Evolutionary conservation across 2,113 vertebrate genomes (phyloP), one percentile per base, ranked within the genome.

Genomic region (Centrocercus urophasianus): DNA sequence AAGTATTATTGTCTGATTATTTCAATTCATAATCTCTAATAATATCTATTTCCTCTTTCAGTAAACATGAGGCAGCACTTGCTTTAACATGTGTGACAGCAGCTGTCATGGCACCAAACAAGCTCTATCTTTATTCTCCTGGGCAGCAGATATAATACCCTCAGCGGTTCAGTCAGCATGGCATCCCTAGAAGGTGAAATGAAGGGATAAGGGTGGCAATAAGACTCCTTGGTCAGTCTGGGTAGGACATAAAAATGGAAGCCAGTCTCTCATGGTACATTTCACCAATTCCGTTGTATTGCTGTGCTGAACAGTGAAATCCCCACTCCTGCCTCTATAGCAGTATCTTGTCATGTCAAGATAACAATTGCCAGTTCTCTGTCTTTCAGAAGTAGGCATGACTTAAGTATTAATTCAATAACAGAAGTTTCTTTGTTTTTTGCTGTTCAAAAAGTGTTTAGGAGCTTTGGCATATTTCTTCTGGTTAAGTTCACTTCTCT

Each of bases 1-100:
- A 77, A 22, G 70, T 88, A 76, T 94, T 94, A 84, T 76, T 83
- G 42, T 67, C 16, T 19, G 27, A 50, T 91, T 88, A 77, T 94
- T 91, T 83, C 60, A 80, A 7, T 43, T 6, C 38, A 30, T 54
- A 89, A 45, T 7, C 11, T 73, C 21, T 91, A 66, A 65, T 81
- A 86, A 66, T 64, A 64, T 20, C 24, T n/a, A 22, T 57, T 67
- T 83, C 27, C n/a, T 71, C 14, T 60, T 87, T 79, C 59, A 70
- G 48, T 61, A 89, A 36, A 50, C 24, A 32, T 42, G 32, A 45
- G 40, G 24, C 25, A 91, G 32, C 8, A 40, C 50, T 64, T 69
- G 34, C 8, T 89, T 4, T 50, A 43, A 63, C 19, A 73, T n/a
- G 43, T 18, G 42, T 12, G n/a, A 24, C 47, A 67, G 21, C 21